Evolutionary conservation across 2,797 vertebrate species (phyloP).

Genomic region (Erithacus rubecula): DNA sequence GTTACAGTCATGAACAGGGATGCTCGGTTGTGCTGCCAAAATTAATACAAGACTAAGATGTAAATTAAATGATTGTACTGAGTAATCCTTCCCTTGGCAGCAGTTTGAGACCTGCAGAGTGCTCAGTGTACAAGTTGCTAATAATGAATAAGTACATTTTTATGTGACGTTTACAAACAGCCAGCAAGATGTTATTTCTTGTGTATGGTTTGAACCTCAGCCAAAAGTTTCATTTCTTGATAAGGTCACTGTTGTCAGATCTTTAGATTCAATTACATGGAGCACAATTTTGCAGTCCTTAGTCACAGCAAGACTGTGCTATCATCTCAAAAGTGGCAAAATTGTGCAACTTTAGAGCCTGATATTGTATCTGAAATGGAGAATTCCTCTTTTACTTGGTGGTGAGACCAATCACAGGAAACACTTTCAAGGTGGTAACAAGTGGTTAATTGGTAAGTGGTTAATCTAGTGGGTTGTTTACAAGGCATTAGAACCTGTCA

Average conservation of each 20-base stretch:
- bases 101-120: background rate
- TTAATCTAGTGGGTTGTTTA: background rate
- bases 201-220: conserved; percentile 20
- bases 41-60: conserved; percentile 17
- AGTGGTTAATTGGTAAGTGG: background rate
- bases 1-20: background rate
- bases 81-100: conserved; percentile 26
- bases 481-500: background rate
- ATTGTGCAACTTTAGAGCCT: background rate
- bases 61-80: conserved; percentile 47
- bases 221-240: conserved; percentile 42
- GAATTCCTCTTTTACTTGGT: background rate
- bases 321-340: conserved; percentile 2
- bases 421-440: background rate
- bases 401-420: background rate
- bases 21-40: background rate
- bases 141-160: conserved; percentile 62
- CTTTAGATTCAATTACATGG: conserved; percentile 43
- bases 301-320: background rate
- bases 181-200: conserved; percentile 30
- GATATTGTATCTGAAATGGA: background rate
- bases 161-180: conserved; percentile 44
- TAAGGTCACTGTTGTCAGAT: conserved; percentile 52
- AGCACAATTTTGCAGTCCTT: conserved; percentile 30
- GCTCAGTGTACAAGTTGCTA: conserved; percentile 46